Evolutionary conservation across 2,113 vertebrate genomes (phyloP).

Genomic region (Tichodroma muraria): DNA sequence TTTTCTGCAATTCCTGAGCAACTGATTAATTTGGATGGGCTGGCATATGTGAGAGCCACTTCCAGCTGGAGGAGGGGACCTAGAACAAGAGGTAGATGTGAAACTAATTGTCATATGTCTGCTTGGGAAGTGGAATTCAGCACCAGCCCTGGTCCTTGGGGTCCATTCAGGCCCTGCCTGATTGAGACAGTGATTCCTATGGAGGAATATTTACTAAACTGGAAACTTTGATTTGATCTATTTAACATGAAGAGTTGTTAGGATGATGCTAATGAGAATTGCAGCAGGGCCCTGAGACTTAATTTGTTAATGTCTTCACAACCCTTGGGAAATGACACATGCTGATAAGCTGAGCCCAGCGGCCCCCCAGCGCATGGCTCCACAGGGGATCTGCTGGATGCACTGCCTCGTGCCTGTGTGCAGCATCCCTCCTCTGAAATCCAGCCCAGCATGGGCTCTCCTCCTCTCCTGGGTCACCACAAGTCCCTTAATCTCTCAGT

Average conservation of each 20-base stretch:
- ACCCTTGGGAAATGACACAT: neutral
- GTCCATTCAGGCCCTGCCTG: neutral
- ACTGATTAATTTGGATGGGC: neutral
- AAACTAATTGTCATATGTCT: neutral
- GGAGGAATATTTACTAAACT: neutral
- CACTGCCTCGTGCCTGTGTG: neutral
- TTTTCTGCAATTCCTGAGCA: neutral
- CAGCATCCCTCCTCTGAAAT: neutral
- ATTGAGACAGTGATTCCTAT: neutral
- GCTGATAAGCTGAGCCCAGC: neutral
- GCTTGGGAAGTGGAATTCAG: neutral
- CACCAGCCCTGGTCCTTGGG: neutral
- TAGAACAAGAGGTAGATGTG: neutral
- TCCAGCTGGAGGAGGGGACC: neutral
- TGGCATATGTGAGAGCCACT: neutral
- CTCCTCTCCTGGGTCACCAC: neutral
- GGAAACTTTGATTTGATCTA: neutral
- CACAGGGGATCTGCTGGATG: neutral
- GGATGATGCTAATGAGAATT: slow-evolving; percentile 11
- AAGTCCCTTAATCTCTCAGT: neutral
- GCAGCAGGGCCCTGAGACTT: neutral
- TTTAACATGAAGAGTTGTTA: neutral
- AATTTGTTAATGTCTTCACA: neutral
- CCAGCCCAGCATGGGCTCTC: neutral
- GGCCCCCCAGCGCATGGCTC: accelerated